phyloP scores from a whole-genome alignment of 2,113 vertebrate species.

The Leptosomus discolor region DNA sequence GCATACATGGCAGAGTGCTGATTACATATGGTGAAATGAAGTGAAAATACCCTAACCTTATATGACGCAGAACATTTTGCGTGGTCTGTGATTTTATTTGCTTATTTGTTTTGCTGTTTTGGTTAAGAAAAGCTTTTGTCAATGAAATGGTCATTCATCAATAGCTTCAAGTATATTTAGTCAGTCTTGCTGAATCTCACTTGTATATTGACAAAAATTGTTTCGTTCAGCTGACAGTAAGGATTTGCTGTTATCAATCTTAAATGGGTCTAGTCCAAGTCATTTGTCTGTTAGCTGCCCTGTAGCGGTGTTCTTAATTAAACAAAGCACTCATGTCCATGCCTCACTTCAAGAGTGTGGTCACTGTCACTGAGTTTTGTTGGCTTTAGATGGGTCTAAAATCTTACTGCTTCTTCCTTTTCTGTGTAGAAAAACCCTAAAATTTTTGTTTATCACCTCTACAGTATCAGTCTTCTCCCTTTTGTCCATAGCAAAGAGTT shows the following conservation, averaged over 20 bases:
- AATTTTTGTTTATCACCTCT: neutral
- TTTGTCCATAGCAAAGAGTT: neutral
- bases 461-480: neutral
- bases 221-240: neutral
- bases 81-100: neutral
- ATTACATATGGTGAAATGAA: neutral
- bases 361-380: neutral
- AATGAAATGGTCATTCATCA: rapidly evolving
- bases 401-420: neutral
- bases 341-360: neutral
- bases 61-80: neutral
- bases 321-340: rapidly evolving
- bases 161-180: neutral
- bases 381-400: neutral
- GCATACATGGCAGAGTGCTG: neutral
- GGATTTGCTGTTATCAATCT: neutral
- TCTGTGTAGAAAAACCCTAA: neutral
- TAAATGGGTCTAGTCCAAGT: neutral
- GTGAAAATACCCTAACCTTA: neutral
- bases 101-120: neutral
- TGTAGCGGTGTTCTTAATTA: neutral
- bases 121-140: neutral
- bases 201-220: neutral
- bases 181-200: neutral
- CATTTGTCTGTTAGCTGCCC: neutral